Evolutionary conservation across 1,140 invertebrate genomes (phyloP), one percentile per base, ranked within the genome.

Genomic region (Rhyzopertha dominica): DNA sequence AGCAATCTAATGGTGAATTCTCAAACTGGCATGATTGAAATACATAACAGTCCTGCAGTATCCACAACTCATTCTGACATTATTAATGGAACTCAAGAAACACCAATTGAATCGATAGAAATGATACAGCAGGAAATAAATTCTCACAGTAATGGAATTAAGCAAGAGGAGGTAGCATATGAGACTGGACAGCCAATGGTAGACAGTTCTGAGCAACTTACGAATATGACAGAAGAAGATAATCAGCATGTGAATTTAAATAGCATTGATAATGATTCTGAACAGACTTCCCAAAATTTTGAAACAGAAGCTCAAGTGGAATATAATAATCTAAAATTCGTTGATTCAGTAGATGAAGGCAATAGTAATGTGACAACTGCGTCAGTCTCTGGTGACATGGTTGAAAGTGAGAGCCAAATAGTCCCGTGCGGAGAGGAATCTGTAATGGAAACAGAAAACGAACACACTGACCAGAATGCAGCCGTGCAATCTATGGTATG

Each of bases 181-280:
- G 23, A 28, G 32, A 16, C 46, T 32, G 13, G 12, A 17, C 18
- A 50, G 32, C 41, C 36, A 18, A 7, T 16, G 30, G 17, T 29
- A 28, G 35, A 44, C 32, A 35, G 17, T 22, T 9, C 31, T 12
- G 18, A 49, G 25, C 18, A 28, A 53, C n/a, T n/a, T n/a, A n/a
- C n/a, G n/a, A n/a, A n/a, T n/a, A n/a, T n/a, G n/a, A n/a, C n/a
- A n/a, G n/a, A n/a, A n/a, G n/a, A n/a, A n/a, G n/a, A n/a, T n/a
- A n/a, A n/a, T n/a, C n/a, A n/a, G n/a, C n/a, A n/a, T n/a, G n/a
- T n/a, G n/a, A n/a, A 36, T 13, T 19, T 36, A 22, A 39, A 25
- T 13, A 23, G 9, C 22, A 74, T 82, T 43, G 80, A 84, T 54
- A 67, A 77, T 42, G 79, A 79, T 41, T 35, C 30, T 10, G 20